Evolutionary conservation across 2,113 vertebrate species (phyloP).

Genomic region (Astatotilapia flaviijosephi): DNA sequence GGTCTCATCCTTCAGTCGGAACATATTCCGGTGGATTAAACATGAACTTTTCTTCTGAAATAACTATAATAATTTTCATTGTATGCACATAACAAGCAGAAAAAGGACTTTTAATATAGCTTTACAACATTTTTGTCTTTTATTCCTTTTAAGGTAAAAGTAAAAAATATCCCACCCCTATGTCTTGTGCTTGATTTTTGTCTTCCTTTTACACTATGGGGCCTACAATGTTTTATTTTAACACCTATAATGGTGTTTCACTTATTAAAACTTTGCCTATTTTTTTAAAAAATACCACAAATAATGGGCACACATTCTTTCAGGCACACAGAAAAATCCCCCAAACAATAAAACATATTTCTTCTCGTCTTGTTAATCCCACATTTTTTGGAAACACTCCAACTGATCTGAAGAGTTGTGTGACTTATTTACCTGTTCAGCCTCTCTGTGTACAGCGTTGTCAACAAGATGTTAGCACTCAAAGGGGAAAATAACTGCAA

Average conservation of each 20-base stretch:
- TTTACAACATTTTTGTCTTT: not conserved
- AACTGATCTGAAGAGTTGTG: slow-evolving; percentile 23
- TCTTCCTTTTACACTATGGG: not conserved
- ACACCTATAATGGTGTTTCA: not conserved
- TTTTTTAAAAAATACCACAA: fast-evolving
- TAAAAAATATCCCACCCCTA: not conserved
- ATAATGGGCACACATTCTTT: not conserved
- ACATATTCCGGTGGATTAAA: not conserved
- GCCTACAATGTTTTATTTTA: not conserved
- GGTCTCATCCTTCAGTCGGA: not conserved
- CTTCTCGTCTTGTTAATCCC: not conserved
- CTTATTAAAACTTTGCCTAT: not conserved
- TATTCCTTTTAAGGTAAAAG: not conserved
- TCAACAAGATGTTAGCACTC: slow-evolving; percentile 75
- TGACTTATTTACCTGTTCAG: slow-evolving; percentile 68
- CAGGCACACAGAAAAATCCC: not conserved
- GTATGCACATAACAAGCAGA: not conserved
- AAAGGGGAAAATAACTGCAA: slow-evolving; percentile 77
- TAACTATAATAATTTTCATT: not conserved
- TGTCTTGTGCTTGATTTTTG: not conserved
- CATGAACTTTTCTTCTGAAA: not conserved
- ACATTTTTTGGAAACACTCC: not conserved
- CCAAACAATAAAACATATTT: not conserved
- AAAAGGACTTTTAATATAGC: not conserved
- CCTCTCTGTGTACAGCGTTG: slow-evolving; percentile 57